Percentiles rank a stretch among this genome's conserved stretches.
These are phyloP conservation scores for Apis laboriosa DNA, from an alignment of 1,140 invertebrate species.

Conservation along the genomic window DNA sequence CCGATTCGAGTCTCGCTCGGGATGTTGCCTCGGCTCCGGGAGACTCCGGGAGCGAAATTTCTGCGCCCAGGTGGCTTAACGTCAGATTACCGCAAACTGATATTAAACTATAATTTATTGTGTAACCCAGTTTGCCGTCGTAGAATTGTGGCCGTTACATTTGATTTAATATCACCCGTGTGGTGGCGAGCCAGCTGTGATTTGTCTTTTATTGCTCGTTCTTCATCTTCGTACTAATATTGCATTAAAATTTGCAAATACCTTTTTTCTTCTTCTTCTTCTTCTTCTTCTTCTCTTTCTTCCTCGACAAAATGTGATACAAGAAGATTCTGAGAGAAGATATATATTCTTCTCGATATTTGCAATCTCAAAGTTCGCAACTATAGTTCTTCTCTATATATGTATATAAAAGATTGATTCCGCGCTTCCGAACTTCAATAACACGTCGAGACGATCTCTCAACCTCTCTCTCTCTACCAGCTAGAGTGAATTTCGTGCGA, in stretches of 20 bases:
- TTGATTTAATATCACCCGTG: slow-evolving; percentile 22
- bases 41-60: slow-evolving; percentile 43
- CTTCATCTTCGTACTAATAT: background rate
- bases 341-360: too few relatives aligned
- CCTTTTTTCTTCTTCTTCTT: too few relatives aligned
- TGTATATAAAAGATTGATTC: background rate
- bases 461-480: background rate
- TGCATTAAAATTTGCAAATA: background rate
- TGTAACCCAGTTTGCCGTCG: slow-evolving; percentile 14
- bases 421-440: background rate
- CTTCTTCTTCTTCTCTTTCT: too few relatives aligned
- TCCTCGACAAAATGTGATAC: too few relatives aligned
- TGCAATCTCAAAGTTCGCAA: too few relatives aligned
- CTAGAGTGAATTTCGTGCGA: background rate
- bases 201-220: background rate
- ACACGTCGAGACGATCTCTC: background rate
- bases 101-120: slow-evolving; percentile 59
- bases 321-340: too few relatives aligned
- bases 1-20: slow-evolving; percentile 22
- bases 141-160: slow-evolving; percentile 25
- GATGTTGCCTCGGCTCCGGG: background rate
- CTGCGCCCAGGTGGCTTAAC: slow-evolving; percentile 51
- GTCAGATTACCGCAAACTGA: slow-evolving; percentile 52
- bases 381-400: too few relatives aligned
- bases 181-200: background rate